A percentile compares a stretch with the other conserved stretches of the same genome.
Conservation (phyloP, 2,797 vertebrate genomes). For the Crocidura indochinensis region DNA sequence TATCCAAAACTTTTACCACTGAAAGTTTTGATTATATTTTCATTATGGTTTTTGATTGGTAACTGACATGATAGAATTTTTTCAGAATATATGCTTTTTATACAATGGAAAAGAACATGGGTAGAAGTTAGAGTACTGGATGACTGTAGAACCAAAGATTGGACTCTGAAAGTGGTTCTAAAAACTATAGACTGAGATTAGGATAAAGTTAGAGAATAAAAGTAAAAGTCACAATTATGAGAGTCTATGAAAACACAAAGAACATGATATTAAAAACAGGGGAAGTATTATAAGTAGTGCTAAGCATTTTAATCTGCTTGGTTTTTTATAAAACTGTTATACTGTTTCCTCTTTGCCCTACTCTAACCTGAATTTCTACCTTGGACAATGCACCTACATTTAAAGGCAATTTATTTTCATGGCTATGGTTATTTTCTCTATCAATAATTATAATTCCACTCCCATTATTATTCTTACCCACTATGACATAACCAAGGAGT, state of each 20-base stretch:
- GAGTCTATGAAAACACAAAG: conserved; percentile 23
- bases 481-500: background rate
- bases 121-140: background rate
- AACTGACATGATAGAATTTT: conserved; percentile 2
- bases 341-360: background rate
- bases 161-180: background rate
- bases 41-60: conserved; percentile 13
- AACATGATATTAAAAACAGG: background rate
- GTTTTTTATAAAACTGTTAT: background rate
- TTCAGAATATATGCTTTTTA: background rate
- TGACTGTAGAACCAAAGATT: conserved; percentile 33
- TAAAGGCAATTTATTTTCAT: conserved; percentile 37
- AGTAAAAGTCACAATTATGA: conserved; percentile 3
- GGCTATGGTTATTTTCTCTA: conserved; percentile 40
- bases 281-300: background rate
- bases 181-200: conserved; percentile 21
- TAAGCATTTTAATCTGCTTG: background rate
- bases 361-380: conserved; percentile 15
- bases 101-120: background rate
- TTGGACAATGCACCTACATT: background rate
- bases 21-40: background rate
- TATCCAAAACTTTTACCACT: background rate
- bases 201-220: background rate
- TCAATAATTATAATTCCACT: background rate
- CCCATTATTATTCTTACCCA: background rate